A percentile compares a stretch with the other conserved stretches of the same genome.
Evolutionary conservation across 2,797 vertebrate genomes (phyloP).

Genomic region (Huso huso): DNA sequence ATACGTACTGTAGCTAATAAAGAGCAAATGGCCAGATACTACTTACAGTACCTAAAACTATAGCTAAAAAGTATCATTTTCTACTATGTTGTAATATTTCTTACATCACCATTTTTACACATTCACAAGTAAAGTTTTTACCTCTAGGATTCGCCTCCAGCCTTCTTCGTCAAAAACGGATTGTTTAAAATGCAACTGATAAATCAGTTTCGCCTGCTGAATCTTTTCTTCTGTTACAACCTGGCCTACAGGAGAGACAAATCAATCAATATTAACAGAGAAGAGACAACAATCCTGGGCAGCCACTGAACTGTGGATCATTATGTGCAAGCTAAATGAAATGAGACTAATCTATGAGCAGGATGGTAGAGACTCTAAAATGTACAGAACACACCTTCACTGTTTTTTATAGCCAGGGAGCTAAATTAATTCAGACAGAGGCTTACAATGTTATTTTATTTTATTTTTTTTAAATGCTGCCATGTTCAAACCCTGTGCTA

Average conservation of each 20-base stretch:
- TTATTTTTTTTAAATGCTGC: not conserved
- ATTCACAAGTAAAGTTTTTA: conserved; percentile 21
- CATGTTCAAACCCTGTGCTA: not conserved
- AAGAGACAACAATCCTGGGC: not conserved
- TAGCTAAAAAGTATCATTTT: too few species aligned
- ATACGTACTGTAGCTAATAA: too few species aligned
- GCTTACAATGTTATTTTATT: not conserved
- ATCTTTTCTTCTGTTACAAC: conserved; percentile 67
- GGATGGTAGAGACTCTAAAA: too few species aligned
- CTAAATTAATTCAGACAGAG: too few species aligned
- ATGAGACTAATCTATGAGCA: too few species aligned
- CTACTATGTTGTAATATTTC: too few species aligned
- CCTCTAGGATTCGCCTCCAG: conserved; percentile 63
- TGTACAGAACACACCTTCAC: too few species aligned
- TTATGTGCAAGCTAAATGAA: not conserved
- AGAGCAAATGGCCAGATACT: too few species aligned
- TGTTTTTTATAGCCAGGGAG: not conserved
- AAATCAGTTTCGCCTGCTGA: conserved; percentile 63
- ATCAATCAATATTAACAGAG: conserved; percentile 1
- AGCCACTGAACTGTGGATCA: not conserved
- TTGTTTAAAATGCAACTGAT: conserved; percentile 63
- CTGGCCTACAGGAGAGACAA: conserved; percentile 37
- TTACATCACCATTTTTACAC: not conserved
- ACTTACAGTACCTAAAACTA: too few species aligned
- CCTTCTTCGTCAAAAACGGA: conserved; percentile 60